phyloP scores from a whole-genome alignment of 2,888 invertebrate species.

The Tinea semifulvella region DNA sequence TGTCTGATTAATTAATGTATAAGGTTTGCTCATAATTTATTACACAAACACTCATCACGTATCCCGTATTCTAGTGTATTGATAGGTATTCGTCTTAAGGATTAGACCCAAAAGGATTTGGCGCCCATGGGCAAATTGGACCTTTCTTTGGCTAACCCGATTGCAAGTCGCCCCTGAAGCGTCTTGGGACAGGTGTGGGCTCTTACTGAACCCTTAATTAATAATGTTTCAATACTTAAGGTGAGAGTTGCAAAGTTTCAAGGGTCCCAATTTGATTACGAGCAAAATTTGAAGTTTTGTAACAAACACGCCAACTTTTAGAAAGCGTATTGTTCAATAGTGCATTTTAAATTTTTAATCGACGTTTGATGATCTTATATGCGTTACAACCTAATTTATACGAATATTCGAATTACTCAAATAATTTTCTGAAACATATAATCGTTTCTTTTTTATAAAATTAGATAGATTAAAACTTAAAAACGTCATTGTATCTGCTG shows the following conservation, averaged over 20 bases:
- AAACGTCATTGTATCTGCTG: too few species aligned
- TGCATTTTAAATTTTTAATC: too few species aligned
- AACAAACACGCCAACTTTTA: too few species aligned
- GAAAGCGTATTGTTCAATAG: too few species aligned
- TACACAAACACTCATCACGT: neutral
- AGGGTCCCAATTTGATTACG: constrained; percentile 10
- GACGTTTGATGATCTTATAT: too few species aligned
- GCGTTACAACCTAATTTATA: too few species aligned
- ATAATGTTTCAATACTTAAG: constrained; percentile 50
- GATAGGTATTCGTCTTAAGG: constrained; percentile 38
- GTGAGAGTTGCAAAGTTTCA: constrained; percentile 11
- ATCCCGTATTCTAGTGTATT: constrained; percentile 29
- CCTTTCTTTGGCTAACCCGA: constrained; percentile 44
- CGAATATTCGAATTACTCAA: too few species aligned
- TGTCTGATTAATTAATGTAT: neutral
- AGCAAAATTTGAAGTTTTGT: too few species aligned
- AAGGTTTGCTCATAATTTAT: neutral
- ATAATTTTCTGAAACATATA: too few species aligned
- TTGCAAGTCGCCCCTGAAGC: constrained; percentile 28
- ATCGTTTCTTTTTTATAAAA: too few species aligned
- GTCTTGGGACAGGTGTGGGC: constrained; percentile 54
- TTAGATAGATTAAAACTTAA: too few species aligned
- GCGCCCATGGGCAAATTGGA: constrained; percentile 43
- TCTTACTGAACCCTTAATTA: constrained; percentile 55
- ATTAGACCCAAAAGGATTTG: constrained; percentile 46